These are phyloP conservation scores for Baccha elongata DNA, from an alignment of 2,888 invertebrate species.

Conservation along the genomic window DNA sequence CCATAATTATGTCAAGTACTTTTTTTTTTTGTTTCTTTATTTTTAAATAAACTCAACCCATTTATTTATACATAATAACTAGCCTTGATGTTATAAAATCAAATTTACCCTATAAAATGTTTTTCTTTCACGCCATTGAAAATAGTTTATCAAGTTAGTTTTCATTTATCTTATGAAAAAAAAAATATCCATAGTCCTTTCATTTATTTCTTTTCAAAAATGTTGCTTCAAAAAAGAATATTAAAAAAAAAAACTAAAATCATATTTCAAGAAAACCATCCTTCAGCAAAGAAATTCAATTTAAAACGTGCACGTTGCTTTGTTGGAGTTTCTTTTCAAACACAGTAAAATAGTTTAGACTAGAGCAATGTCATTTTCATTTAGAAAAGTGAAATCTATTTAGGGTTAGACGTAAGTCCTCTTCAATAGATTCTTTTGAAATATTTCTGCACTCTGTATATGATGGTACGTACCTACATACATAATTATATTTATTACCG, in stretches of 20 bases:
- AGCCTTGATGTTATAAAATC: too few relatives aligned
- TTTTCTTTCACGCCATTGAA: background rate
- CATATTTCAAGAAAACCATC: background rate
- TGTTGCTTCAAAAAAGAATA: background rate
- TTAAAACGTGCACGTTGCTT: background rate
- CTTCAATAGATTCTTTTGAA: background rate
- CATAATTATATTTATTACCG: background rate
- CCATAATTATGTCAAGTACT: too few relatives aligned
- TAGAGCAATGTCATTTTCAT: conserved; percentile 25
- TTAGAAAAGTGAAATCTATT: conserved; percentile 14
- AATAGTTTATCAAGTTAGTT: conserved; percentile 1
- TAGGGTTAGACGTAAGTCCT: conserved; percentile 1
- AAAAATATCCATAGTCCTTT: background rate
- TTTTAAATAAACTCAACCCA: too few relatives aligned
- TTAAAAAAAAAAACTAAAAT: background rate
- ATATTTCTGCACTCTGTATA: background rate
- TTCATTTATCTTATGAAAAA: background rate
- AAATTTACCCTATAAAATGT: background rate
- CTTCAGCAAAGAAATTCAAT: background rate
- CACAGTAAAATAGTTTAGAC: too few relatives aligned
- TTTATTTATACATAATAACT: too few relatives aligned
- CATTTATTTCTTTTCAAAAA: background rate
- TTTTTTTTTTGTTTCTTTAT: too few relatives aligned
- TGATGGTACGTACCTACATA: too few relatives aligned
- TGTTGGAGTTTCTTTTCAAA: background rate